These are phyloP conservation scores for Protomyctophum bolini DNA, from an alignment of 2,113 vertebrate species.

Conservation along the genomic window DNA sequence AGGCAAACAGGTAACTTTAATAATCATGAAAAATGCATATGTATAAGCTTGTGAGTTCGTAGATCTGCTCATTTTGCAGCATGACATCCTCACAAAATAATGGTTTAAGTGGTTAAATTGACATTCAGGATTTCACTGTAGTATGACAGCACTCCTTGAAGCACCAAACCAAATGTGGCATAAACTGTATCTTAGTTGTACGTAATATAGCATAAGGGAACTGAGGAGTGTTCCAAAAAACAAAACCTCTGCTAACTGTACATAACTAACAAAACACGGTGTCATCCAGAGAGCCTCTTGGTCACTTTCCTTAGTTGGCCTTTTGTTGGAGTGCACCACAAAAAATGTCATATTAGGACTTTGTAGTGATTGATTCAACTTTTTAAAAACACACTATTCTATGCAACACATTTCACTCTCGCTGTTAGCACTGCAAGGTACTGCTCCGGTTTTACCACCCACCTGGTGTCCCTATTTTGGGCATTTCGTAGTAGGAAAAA, in stretches of 20 bases:
- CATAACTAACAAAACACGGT: background rate
- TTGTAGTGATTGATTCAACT: conserved; percentile 36
- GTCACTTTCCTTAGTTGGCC: conserved; percentile 2
- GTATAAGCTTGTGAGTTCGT: too few relatives aligned
- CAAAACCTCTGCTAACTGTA: background rate
- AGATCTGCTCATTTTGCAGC: too few relatives aligned
- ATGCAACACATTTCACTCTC: conserved; percentile 66
- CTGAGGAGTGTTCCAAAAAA: background rate
- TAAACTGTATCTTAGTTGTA: background rate
- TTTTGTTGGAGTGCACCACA: too few relatives aligned
- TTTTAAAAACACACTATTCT: conserved; percentile 54
- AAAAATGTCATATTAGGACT: too few relatives aligned
- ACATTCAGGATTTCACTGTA: too few relatives aligned
- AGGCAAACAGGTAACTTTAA: too few relatives aligned
- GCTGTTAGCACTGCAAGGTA: conserved; percentile 36
- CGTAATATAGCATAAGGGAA: background rate
- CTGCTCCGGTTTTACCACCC: background rate
- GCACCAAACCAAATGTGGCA: background rate
- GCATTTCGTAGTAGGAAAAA: too few relatives aligned
- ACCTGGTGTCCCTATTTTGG: too few relatives aligned
- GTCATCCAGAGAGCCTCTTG: background rate
- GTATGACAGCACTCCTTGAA: background rate
- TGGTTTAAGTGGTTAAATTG: too few relatives aligned
- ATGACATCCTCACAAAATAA: too few relatives aligned
- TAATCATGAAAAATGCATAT: too few relatives aligned